Percentiles rank a stretch among this genome's conserved stretches.
Evolutionary conservation across 2,888 invertebrate species (phyloP).

Genomic region (Leucozona laternaria): DNA sequence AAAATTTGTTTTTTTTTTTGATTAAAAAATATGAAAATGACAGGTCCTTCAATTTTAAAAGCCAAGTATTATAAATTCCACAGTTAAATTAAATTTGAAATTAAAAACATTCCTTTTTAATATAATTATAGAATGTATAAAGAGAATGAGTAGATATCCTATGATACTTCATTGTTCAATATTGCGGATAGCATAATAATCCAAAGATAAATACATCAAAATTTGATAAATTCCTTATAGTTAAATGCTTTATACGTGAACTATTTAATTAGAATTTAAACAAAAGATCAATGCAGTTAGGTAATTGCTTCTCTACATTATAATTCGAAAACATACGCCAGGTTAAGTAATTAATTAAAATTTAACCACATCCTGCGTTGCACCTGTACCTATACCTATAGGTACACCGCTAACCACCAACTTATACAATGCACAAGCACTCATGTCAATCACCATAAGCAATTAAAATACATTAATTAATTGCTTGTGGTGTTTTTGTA

Average conservation of each 20-base stretch:
- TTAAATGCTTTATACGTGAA: not conserved
- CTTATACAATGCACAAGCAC: not conserved
- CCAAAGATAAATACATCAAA: not conserved
- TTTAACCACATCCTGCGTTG: conserved; percentile 19
- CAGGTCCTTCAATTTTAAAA: no score
- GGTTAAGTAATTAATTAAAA: conserved; percentile 3
- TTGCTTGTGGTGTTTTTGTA: conserved; percentile 15
- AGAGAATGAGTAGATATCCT: no score
- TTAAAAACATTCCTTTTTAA: no score
- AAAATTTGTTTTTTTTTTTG: no score
- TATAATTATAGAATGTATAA: no score
- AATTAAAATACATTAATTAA: conserved; percentile 29
- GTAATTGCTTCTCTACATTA: not conserved
- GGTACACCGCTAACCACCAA: not conserved
- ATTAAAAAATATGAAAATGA: no score
- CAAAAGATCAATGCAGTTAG: conserved; percentile 3
- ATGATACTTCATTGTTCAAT: not conserved
- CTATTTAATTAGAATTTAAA: conserved; percentile 16
- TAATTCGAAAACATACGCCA: not conserved
- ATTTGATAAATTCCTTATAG: conserved; percentile 13
- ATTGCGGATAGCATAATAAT: not conserved
- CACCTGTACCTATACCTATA: not conserved
- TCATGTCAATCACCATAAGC: conserved; percentile 14
- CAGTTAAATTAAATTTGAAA: no score
- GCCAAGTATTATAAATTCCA: no score